Conservation (phyloP, 2,113 vertebrate genomes). For the Rutilus rutilus region DNA sequence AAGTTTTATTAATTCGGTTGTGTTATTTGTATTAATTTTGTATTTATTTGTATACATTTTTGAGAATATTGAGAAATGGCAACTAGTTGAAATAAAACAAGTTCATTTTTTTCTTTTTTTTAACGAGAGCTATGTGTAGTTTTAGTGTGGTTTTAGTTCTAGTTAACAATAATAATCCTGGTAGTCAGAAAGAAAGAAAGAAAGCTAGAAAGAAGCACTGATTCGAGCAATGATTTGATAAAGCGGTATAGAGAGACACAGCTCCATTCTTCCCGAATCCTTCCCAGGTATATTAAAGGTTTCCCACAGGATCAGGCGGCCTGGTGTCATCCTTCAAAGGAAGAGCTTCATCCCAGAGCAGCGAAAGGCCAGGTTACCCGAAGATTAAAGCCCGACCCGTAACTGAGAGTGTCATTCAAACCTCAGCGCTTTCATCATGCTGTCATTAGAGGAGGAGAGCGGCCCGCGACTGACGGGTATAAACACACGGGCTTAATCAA, state of each 20-base stretch:
- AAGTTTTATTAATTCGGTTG: no score
- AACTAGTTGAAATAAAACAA: no score
- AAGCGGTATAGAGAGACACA: not conserved
- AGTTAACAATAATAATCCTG: no score
- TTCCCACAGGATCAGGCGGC: constrained; percentile 44
- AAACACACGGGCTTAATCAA: constrained; percentile 10
- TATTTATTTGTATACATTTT: no score
- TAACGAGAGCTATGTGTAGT: no score
- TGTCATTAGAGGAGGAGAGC: constrained; percentile 30
- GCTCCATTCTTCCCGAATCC: constrained; percentile 48
- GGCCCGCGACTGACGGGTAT: not conserved
- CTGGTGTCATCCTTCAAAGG: constrained; percentile 52
- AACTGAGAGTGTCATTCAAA: constrained; percentile 58
- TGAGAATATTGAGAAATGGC: no score
- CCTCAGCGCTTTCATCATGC: constrained; percentile 40
- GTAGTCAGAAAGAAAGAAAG: no score
- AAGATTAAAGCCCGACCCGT: constrained; percentile 52
- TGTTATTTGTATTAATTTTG: no score
- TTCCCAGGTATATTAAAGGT: constrained; percentile 52
- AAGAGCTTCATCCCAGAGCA: constrained; percentile 31
- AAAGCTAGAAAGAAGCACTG: not conserved
- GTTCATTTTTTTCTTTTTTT: no score
- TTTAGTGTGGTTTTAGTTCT: no score
- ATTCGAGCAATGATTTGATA: not conserved
- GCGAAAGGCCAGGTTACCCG: constrained; percentile 48